A percentile compares a stretch with the other conserved stretches of the same genome.
Evolutionary conservation across 2,888 invertebrate genomes (phyloP).

Genomic region (Apamea epomidion): DNA sequence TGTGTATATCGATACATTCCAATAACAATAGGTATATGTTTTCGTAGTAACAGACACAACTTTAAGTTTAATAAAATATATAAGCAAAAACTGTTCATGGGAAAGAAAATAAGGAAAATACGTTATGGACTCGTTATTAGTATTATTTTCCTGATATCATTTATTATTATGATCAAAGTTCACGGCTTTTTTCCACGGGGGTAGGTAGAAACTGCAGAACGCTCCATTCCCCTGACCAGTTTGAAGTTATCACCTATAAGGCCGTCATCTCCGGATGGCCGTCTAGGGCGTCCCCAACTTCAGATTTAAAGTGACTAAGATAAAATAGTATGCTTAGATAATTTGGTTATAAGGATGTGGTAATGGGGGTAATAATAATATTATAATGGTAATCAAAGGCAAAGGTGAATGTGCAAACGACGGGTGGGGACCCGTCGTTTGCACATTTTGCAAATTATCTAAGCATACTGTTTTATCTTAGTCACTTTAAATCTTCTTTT

Average conservation of each 20-base stretch:
- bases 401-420: too few relatives aligned
- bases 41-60: background rate
- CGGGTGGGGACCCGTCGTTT: too few relatives aligned
- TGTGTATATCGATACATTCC: background rate
- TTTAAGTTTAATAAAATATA: background rate
- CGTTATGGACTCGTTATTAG: too few relatives aligned
- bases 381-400: too few relatives aligned
- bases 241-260: too few relatives aligned
- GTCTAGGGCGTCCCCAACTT: background rate
- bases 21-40: background rate
- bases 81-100: background rate
- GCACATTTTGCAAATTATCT: too few relatives aligned
- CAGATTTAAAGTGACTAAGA: too few relatives aligned
- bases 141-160: background rate
- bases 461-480: background rate
- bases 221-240: background rate
- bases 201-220: background rate
- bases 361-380: too few relatives aligned
- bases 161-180: background rate
- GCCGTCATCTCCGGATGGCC: background rate
- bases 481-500: background rate
- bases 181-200: background rate
- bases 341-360: too few relatives aligned
- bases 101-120: too few relatives aligned
- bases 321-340: too few relatives aligned